These are phyloP conservation scores for Pseudomyrmex concolor DNA, from an alignment of 1,140 invertebrate genomes.

Conservation along the genomic window DNA sequence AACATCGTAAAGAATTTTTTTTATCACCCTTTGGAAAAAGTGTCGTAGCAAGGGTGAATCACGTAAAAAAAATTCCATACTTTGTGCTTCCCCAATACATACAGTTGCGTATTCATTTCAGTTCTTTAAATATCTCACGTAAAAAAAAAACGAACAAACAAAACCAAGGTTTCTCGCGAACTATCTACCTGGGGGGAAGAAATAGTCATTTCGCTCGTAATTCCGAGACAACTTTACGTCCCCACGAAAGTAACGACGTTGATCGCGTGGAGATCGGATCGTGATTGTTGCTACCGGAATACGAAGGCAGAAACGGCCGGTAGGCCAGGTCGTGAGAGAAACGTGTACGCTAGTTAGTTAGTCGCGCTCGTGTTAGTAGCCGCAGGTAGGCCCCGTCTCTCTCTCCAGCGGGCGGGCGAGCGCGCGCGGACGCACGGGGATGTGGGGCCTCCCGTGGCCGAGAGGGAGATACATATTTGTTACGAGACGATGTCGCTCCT, in stretches of 20 bases:
- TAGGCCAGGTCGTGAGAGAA: constrained; percentile 67
- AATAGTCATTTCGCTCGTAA: constrained; percentile 28
- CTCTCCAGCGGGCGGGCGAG: background rate
- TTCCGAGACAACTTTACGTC: background rate
- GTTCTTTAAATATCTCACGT: too few relatives aligned
- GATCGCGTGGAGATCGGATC: constrained; percentile 59
- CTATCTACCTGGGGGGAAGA: background rate
- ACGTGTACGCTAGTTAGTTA: constrained; percentile 81
- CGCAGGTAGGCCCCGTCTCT: constrained; percentile 72
- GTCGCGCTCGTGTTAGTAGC: constrained; percentile 77
- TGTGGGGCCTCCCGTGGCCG: constrained; percentile 56
- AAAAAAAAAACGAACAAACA: background rate
- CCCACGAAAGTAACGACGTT: background rate
- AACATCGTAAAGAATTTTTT: background rate
- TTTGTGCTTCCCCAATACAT: too few relatives aligned
- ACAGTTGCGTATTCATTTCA: too few relatives aligned
- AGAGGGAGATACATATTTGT: constrained; percentile 84
- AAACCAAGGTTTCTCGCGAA: background rate
- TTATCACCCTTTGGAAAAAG: background rate
- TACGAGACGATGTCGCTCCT: constrained; percentile 82
- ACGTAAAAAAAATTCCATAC: too few relatives aligned
- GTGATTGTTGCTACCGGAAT: constrained; percentile 64
- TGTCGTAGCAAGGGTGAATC: background rate
- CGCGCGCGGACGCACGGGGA: constrained; percentile 44
- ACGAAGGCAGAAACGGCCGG: constrained; percentile 67